phyloP scores from a whole-genome alignment of 2,113 vertebrate species.

The Clupea harengus region DNA sequence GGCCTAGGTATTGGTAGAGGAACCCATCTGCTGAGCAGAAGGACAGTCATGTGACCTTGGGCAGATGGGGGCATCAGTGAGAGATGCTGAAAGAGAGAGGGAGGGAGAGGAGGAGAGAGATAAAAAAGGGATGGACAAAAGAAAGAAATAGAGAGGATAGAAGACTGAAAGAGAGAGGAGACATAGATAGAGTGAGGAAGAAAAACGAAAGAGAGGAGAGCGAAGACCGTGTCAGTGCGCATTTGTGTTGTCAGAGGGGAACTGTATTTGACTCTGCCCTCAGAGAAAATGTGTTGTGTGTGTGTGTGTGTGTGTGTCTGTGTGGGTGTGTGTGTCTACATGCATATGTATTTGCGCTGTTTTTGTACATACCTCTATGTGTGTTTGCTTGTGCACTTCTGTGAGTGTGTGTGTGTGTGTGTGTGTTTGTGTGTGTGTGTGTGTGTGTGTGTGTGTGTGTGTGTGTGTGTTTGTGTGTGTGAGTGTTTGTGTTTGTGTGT shows the following conservation, averaged over 20 bases:
- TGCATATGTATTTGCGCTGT: background rate
- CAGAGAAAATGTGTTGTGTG: background rate
- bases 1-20: conserved; percentile 23
- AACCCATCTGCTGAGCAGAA: conserved; percentile 57
- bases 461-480: background rate
- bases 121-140: background rate
- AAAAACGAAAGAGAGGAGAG: background rate
- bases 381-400: background rate
- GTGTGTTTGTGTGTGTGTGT: too few relatives aligned
- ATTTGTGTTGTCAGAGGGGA: background rate
- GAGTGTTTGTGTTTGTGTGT: background rate
- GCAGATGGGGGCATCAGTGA: conserved; percentile 59
- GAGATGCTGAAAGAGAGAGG: conserved; percentile 7
- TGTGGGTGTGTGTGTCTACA: background rate
- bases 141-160: background rate
- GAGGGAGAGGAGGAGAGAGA: background rate
- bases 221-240: background rate
- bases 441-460: background rate
- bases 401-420: background rate
- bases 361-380: background rate
- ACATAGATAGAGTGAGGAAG: background rate
- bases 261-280: background rate
- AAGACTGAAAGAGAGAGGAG: background rate
- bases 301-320: background rate
- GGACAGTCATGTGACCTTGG: conserved; percentile 59